Base-by-base conservation (phyloP, 2,797 vertebrate genomes). In the Notoglanidium macrostoma region DNA sequence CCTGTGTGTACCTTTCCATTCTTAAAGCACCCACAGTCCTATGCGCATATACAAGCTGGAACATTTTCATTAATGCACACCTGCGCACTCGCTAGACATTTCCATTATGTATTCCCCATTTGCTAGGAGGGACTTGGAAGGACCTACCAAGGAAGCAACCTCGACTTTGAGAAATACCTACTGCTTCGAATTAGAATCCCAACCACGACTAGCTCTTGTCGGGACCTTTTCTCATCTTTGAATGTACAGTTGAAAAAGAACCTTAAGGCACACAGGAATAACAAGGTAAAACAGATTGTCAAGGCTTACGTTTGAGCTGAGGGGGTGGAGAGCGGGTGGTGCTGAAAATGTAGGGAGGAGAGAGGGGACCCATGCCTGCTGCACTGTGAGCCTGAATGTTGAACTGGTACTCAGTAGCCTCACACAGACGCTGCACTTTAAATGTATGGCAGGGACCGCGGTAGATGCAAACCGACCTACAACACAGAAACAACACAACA, bases 331-430 rank as follows among this genome's bases (percentile, higher is more conserved):
- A 96, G 91, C 95, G 95, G 55, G 94, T 94, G 89, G 96, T 97
- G 90, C 93, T 92, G 92, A 97, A 97, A 77, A 92, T 93, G 86
- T 95, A 96, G 90, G 95, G 90, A 68, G 93, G 89, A 0, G 96
- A 97, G 65, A 95, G 95, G 2, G 92, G 91, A 19, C 96, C 96
- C 80, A 95, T 94, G 8, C 95, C 96, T 0, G 95, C 94, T n/a
- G 96, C 93, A 0, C 95, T 96, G 74, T 94, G 94, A 0, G 96
- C 95, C 89, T 96, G 96, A 89, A 97, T 96, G 90, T 92, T 95
- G 89, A 97, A 97, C 86, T 92, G 94, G 89, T 96, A 97, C 0
- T 94, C 93, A 12, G 94, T 96, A 88, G 92, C 95, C 87, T 97
- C 96, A 1, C 91, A 95, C 87, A 97, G 87, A 49, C 95, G 91